These are phyloP conservation scores for Australoheros facetus DNA, from an alignment of 2,797 vertebrate species.

Conservation along the genomic window DNA sequence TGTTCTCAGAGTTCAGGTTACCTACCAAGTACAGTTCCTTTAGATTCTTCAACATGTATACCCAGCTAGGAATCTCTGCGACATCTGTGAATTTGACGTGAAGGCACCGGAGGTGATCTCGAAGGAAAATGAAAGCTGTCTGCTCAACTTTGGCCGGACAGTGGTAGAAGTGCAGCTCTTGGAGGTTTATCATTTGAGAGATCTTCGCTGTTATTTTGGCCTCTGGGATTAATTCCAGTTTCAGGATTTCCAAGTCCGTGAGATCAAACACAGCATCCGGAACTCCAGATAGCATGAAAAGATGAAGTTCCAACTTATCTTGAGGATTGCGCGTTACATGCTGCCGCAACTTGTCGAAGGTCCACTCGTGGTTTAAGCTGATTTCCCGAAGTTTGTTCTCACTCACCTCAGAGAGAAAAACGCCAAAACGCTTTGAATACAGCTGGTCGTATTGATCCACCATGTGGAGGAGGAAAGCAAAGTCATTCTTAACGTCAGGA, in stretches of 20 bases:
- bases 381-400: constrained; percentile 98
- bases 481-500: constrained; percentile 98
- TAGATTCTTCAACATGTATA: constrained; percentile 94
- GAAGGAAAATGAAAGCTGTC: constrained; percentile 96
- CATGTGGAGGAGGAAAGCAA: constrained; percentile 98
- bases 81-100: constrained; percentile 99
- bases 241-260: constrained; percentile 94
- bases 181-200: constrained; percentile 96
- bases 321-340: constrained; percentile 92
- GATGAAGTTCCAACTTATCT: constrained; percentile 94
- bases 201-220: constrained; percentile 96
- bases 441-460: constrained; percentile 98
- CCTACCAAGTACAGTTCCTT: constrained; percentile 94
- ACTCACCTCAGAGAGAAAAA: constrained; percentile 97
- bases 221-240: constrained; percentile 96
- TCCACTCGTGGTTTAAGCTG: constrained; percentile 98
- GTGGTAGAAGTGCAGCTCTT: constrained; percentile 96
- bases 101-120: constrained; percentile 97
- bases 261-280: constrained; percentile 96
- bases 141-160: constrained; percentile 98
- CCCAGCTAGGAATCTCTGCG: constrained; percentile 96
- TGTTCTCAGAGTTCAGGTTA: constrained; percentile 98
- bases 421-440: constrained; percentile 97
- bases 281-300: constrained; percentile 97
- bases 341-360: constrained; percentile 94